A percentile compares a stretch with the other conserved stretches of the same genome.
These are phyloP conservation scores for Caenorhabditis imperialis DNA, from an alignment of 2,888 invertebrate species.

Conservation along the genomic window DNA sequence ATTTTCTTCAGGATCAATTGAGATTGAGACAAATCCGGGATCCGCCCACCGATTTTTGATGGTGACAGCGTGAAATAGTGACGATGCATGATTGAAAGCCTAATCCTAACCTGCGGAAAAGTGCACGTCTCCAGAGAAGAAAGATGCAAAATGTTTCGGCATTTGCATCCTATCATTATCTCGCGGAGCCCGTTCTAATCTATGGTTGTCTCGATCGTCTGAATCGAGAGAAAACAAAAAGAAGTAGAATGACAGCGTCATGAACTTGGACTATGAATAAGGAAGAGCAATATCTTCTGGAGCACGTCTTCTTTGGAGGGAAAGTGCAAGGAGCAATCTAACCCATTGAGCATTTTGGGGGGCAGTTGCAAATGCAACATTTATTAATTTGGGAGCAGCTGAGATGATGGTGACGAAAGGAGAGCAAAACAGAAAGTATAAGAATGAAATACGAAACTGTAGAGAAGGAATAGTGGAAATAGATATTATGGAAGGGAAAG, in stretches of 20 bases:
- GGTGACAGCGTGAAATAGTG: conserved; percentile 3
- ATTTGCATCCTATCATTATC: conserved; percentile 42
- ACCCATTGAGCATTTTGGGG: conserved; percentile 30
- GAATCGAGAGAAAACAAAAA: conserved; percentile 6
- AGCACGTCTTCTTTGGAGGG: conserved; percentile 15
- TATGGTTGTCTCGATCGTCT: conserved; percentile 41
- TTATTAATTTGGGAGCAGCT: conserved; percentile 8
- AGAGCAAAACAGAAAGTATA: too few species aligned
- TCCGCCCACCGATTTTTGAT: conserved; percentile 7
- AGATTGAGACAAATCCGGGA: too few species aligned
- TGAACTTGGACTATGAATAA: conserved; percentile 50
- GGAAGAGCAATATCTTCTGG: conserved; percentile 9
- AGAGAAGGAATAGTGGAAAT: conserved; percentile 20
- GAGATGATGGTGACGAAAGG: too few species aligned
- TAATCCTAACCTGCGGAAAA: too few species aligned
- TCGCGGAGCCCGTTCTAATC: conserved; percentile 27
- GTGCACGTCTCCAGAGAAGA: background rate
- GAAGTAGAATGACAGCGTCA: conserved; percentile 20
- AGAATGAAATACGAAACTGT: too few species aligned
- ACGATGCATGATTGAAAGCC: too few species aligned
- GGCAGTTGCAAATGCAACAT: conserved; percentile 17
- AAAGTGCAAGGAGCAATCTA: conserved; percentile 30
- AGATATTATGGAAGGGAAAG: conserved; percentile 11
- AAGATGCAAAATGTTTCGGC: conserved; percentile 30
- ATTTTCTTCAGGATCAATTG: too few species aligned